These are phyloP conservation scores for Chironomus tepperi DNA, from an alignment of 1,140 invertebrate genomes.

Conservation along the genomic window DNA sequence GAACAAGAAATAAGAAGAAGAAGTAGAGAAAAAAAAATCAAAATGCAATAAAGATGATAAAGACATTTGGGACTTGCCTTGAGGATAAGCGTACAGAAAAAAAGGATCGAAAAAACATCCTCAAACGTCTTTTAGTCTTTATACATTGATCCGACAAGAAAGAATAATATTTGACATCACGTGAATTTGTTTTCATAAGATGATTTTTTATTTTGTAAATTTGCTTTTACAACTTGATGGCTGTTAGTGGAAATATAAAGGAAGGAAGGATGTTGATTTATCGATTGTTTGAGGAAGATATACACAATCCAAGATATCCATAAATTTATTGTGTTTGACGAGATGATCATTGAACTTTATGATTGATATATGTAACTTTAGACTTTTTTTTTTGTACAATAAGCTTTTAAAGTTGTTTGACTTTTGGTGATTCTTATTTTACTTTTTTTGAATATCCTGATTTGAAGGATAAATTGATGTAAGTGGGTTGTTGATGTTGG, in stretches of 20 bases:
- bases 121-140: not conserved
- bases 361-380: too few relatives aligned
- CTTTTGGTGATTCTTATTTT: too few relatives aligned
- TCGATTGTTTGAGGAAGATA: not conserved
- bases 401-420: too few relatives aligned
- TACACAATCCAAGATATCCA: too few relatives aligned
- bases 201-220: not conserved
- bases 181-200: constrained; percentile 14
- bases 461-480: too few relatives aligned
- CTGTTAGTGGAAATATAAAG: not conserved
- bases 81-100: not conserved
- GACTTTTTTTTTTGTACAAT: too few relatives aligned
- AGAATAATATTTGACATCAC: constrained; percentile 2
- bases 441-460: too few relatives aligned
- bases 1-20: not conserved
- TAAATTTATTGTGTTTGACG: too few relatives aligned
- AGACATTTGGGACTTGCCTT: not conserved
- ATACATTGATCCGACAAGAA: constrained; percentile 6
- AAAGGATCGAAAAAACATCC: not conserved
- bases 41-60: constrained; percentile 14
- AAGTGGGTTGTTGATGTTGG: too few relatives aligned
- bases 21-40: not conserved
- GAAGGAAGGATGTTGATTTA: constrained; percentile 10
- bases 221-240: not conserved
- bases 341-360: too few relatives aligned